These are phyloP conservation scores for Parus major DNA, from an alignment of 2,113 vertebrate species.

Conservation along the genomic window DNA sequence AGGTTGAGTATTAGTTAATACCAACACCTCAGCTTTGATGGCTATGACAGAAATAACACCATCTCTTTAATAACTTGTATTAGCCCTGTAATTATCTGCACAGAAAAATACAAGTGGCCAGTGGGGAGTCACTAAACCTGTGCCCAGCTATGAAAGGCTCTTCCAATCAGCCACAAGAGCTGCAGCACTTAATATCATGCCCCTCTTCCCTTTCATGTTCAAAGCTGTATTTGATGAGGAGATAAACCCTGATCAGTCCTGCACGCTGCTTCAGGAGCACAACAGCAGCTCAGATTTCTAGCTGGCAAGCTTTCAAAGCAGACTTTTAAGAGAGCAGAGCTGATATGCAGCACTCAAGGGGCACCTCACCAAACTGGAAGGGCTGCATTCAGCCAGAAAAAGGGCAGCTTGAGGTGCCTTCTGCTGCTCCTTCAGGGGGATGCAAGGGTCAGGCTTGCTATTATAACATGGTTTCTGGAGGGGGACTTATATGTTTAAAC, in stretches of 20 bases:
- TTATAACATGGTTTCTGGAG: neutral
- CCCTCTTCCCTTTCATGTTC: neutral
- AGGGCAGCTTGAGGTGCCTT: neutral
- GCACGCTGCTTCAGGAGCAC: neutral
- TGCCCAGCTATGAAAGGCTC: neutral
- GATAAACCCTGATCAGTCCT: neutral
- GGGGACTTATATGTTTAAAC: neutral
- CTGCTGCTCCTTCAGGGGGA: neutral
- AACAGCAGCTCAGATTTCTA: neutral
- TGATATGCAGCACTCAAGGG: neutral
- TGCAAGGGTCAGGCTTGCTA: neutral
- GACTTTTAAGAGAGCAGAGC: neutral
- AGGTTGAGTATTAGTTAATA: neutral
- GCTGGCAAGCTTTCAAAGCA: neutral
- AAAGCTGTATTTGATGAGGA: neutral
- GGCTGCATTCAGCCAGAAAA: neutral
- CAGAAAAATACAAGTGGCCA: neutral
- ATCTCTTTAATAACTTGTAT: neutral
- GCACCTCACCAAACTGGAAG: neutral
- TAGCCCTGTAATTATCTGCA: neutral
- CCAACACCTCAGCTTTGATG: neutral
- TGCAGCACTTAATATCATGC: neutral
- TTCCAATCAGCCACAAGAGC: neutral
- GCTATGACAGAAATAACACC: neutral
- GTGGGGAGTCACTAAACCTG: neutral